Percentiles rank a stretch among this genome's conserved stretches.
These are phyloP conservation scores for Empis livida DNA, from an alignment of 2,888 invertebrate genomes.

Conservation along the genomic window DNA sequence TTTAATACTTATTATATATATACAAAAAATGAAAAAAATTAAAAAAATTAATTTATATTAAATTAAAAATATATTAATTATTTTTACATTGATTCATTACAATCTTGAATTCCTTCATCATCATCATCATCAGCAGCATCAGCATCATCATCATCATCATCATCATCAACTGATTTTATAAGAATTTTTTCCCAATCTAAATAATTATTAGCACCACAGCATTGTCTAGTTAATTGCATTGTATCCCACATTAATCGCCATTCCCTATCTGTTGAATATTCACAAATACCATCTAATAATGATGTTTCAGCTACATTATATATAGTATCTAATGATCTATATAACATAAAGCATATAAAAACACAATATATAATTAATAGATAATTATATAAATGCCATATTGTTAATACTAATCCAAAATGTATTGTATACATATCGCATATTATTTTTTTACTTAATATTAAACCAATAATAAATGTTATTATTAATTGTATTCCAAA, in stretches of 20 bases:
- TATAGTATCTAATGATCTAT: slow-evolving; percentile 2
- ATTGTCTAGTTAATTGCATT: neutral
- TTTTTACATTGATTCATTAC: too few relatives aligned
- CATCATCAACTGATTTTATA: neutral
- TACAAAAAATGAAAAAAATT: too few relatives aligned
- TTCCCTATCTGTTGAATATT: slow-evolving; percentile 27
- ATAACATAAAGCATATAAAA: slow-evolving; percentile 5
- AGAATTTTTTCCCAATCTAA: neutral
- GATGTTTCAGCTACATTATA: slow-evolving; percentile 17
- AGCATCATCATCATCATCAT: neutral
- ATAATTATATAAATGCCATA: slow-evolving; percentile 12
- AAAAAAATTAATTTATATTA: too few relatives aligned
- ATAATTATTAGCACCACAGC: neutral
- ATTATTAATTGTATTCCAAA: neutral
- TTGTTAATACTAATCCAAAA: slow-evolving; percentile 8
- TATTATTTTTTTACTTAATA: slow-evolving; percentile 1
- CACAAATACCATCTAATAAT: slow-evolving; percentile 26
- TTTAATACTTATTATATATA: too few relatives aligned
- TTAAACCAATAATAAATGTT: neutral
- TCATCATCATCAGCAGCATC: neutral
- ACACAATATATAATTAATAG: slow-evolving; percentile 8
- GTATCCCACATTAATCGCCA: slow-evolving; percentile 33
- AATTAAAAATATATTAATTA: too few relatives aligned
- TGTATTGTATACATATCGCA: slow-evolving; percentile 8
- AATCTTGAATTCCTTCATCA: too few relatives aligned